A percentile compares a stretch with the other conserved stretches of the same genome.
These are phyloP conservation scores for Ephestia elutella DNA, from an alignment of 1,140 invertebrate species.

Conservation along the genomic window DNA sequence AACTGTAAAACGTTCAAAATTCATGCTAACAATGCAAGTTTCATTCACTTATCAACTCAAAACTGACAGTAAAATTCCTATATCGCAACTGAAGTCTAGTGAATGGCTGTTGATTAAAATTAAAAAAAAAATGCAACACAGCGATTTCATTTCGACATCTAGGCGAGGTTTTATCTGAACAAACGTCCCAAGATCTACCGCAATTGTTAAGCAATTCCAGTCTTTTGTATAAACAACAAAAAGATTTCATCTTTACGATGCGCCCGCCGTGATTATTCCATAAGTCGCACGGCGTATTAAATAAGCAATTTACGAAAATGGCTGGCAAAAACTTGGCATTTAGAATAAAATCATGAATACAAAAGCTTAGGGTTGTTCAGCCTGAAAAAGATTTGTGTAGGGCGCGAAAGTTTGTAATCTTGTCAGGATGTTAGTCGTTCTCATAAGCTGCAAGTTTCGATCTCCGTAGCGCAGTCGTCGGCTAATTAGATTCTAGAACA, in stretches of 20 bases:
- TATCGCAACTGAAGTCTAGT: neutral
- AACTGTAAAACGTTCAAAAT: too few relatives aligned
- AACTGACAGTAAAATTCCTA: too few relatives aligned
- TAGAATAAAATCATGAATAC: constrained; percentile 2
- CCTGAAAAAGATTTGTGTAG: constrained; percentile 10
- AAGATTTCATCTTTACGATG: constrained; percentile 35
- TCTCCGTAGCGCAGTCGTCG: constrained; percentile 36
- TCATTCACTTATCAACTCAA: too few relatives aligned
- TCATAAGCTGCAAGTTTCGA: constrained; percentile 44
- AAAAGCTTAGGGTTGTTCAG: neutral
- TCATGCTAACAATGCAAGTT: too few relatives aligned
- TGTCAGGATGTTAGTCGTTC: constrained; percentile 35
- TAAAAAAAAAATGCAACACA: neutral
- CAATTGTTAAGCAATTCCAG: constrained; percentile 35
- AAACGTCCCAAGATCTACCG: constrained; percentile 21
- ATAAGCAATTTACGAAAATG: constrained; percentile 22
- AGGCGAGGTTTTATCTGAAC: neutral
- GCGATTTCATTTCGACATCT: constrained; percentile 1
- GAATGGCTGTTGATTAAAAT: neutral
- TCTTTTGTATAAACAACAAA: constrained; percentile 37
- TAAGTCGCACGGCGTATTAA: constrained; percentile 22
- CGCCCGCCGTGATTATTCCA: constrained; percentile 27
- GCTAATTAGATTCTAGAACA: constrained; percentile 49
- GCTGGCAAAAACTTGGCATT: neutral
- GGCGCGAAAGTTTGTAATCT: constrained; percentile 43